Evolutionary conservation across 2,113 vertebrate genomes (phyloP), one percentile per base, ranked within the genome.

Genomic region (Microcebus ravelobensis): DNA sequence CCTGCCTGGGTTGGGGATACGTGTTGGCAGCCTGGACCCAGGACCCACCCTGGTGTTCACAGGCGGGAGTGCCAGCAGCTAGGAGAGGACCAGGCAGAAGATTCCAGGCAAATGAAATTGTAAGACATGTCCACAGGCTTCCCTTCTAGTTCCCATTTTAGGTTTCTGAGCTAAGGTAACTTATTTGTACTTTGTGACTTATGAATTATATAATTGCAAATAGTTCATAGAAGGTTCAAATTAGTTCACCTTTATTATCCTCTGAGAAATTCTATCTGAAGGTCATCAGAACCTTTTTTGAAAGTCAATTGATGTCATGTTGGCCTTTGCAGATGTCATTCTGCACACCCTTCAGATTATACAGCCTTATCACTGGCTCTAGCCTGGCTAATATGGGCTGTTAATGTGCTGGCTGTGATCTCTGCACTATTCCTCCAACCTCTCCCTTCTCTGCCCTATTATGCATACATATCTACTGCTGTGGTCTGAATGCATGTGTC

Each of bases 241-340:
- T 82, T 36, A 84, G 31, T 74, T 80, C 63, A 84, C 50, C 42
- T 42, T 82, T 63, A 42, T 80, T n/a, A 27, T 31, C 2, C 15
- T 93, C 11, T n/a, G 52, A 77, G 65, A 82, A 50, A 82, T 50
- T 77, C 55, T 67, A 68, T 90, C 95, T 92, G 63, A 81, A 94
- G 63, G 39, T 84, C 10, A 42, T 52, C 55, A 34, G 34, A 81
- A 34, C 42, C 86, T 63, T 86, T 83, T 88, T 36, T 68, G 25
- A 70, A 95, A 57, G 71, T 73, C 70, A 42, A 0, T 14, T 36
- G 65, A 21, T 87, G 8, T 71, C 59, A 20, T 50, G 17, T 36
- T 87, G 67, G 31, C 48, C 88, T 96, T 94, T 87, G 34, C 31
- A 59, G 29, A 36, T 61, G 29, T 83, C 67, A 21, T 20, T 73